Evolutionary conservation across 1,140 invertebrate genomes (phyloP), one percentile per base, ranked within the genome.

Genomic region (Sarcophaga peregrina): DNA sequence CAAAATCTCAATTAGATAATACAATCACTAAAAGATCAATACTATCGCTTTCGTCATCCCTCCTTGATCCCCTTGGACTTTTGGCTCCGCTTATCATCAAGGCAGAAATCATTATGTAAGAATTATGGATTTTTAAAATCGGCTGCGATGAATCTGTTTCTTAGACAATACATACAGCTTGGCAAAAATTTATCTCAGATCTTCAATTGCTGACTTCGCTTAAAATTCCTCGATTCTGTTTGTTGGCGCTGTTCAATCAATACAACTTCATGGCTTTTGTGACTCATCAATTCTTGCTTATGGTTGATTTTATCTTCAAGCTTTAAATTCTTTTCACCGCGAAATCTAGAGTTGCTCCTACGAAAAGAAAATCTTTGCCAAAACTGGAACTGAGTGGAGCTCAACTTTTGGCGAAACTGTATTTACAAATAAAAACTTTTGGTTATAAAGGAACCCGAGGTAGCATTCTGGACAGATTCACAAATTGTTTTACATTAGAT

Each of bases 301-400:
- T 74, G 80, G 80, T n/a, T 83, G 82, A 9, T 62, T 52, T 37
- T n/a, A 74, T 3, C 84, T 83, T 85, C 58, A 78, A 9, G 20
- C 72, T 62, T 11, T 47, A 37, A n/a, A 58, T 83, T 37, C 9
- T 83, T 45, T 58, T 83, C 5, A 73, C 13, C 8, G 80, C 78
- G 6, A 83, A 81, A 47, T 83, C 78, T 62, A 68, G 62, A 17
- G 75, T 83, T 37, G 25, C 25, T 37, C 25, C 25, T 37, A 37
- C 1, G 4, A 37, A 37, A 37, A 37, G 25, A 37, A 37, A 37
- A 37, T 37, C 25, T 4, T 37, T 37, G 25, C 25, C 25, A 37
- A 37, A 37, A 37, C 25, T 37, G 25, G 25, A 37, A 37, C 4
- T 37, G 4, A 2, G 25, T 2, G 25, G 25, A 37, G 25, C 25